These are phyloP conservation scores for Sigmodon hispidus DNA, from an alignment of 2,113 vertebrate species.

Conservation along the genomic window DNA sequence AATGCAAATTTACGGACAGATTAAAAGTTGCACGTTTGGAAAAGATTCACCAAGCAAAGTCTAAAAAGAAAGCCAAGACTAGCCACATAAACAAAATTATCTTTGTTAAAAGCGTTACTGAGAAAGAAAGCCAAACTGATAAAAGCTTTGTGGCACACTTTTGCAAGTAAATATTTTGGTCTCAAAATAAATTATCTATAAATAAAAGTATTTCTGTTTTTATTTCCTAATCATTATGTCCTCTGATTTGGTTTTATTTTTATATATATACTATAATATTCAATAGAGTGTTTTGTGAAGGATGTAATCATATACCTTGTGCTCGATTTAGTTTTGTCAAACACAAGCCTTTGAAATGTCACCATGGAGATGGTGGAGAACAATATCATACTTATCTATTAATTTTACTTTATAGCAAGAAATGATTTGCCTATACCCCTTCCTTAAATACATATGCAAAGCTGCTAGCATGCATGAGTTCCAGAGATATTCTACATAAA, in stretches of 20 bases:
- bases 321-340: neutral
- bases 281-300: neutral
- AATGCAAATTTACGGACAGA: neutral
- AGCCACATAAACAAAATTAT: neutral
- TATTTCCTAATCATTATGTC: neutral
- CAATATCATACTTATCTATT: neutral
- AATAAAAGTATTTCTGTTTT: neutral
- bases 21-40: neutral
- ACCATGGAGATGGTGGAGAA: neutral
- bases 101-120: neutral
- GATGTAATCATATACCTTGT: neutral
- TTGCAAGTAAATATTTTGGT: neutral
- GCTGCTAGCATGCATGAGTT: neutral
- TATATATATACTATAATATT: neutral
- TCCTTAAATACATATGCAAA: neutral
- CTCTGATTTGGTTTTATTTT: neutral
- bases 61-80: neutral
- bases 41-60: neutral
- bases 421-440: neutral
- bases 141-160: neutral
- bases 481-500: neutral
- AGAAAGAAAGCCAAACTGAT: neutral
- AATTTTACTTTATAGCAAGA: neutral
- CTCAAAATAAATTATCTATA: neutral
- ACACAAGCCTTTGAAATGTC: neutral